Percentiles rank a stretch among this genome's conserved stretches.
These are phyloP conservation scores for Pangasius djambal DNA, from an alignment of 2,797 vertebrate genomes.

Conservation along the genomic window DNA sequence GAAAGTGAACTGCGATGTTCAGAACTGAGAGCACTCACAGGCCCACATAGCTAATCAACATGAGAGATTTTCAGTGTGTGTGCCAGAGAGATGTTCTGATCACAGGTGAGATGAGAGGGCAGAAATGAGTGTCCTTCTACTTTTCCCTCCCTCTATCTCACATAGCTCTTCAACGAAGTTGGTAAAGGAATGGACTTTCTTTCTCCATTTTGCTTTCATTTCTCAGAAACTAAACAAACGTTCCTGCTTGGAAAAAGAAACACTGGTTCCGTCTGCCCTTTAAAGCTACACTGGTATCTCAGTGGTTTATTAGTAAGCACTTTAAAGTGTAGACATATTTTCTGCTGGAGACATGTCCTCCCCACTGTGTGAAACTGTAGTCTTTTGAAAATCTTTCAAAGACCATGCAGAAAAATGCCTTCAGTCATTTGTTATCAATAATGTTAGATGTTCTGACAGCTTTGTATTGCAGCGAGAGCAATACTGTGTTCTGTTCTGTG, in stretches of 20 bases:
- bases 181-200: slow-evolving; percentile 13
- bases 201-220: slow-evolving; percentile 12
- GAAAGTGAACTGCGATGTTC: neutral
- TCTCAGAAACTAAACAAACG: neutral
- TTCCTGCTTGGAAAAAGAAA: neutral
- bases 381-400: neutral
- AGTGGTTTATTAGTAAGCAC: neutral
- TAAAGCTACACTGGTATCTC: neutral
- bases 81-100: slow-evolving; percentile 13
- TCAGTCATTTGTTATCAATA: neutral
- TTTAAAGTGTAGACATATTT: neutral
- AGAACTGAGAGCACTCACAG: slow-evolving; percentile 9
- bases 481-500: neutral
- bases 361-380: neutral
- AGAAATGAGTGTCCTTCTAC: slow-evolving; percentile 15
- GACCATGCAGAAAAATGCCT: neutral
- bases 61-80: slow-evolving; percentile 11
- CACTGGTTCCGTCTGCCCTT: neutral
- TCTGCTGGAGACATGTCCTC: neutral
- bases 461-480: neutral
- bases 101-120: slow-evolving; percentile 10
- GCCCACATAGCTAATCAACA: slow-evolving; percentile 20
- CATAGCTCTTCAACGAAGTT: slow-evolving; percentile 6
- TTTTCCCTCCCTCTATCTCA: neutral
- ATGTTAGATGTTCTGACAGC: neutral